phyloP scores from a whole-genome alignment of 2,888 invertebrate species.

The Mellilla xanthometata region DNA sequence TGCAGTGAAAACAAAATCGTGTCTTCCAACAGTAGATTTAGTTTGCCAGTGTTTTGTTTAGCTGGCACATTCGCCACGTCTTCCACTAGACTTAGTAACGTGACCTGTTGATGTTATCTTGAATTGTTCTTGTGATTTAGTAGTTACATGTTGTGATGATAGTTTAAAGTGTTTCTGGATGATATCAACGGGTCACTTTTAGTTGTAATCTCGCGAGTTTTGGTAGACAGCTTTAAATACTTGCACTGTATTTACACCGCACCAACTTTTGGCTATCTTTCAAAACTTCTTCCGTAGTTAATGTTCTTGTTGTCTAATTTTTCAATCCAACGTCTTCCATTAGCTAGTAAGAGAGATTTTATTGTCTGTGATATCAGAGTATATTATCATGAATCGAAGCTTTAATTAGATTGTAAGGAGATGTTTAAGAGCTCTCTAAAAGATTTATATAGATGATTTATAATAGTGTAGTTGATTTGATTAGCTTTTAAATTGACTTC shows the following conservation, averaged over 20 bases:
- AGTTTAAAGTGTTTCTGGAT: constrained; percentile 37
- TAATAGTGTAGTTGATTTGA: neutral
- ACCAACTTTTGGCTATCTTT: constrained; percentile 61
- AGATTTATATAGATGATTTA: constrained; percentile 22
- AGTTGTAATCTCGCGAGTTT: constrained; percentile 71
- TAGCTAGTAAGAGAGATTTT: constrained; percentile 56
- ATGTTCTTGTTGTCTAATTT: constrained; percentile 37
- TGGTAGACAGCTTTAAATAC: constrained; percentile 80
- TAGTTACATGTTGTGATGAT: constrained; percentile 42
- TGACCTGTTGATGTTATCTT: constrained; percentile 46
- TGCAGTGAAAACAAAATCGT: constrained; percentile 80
- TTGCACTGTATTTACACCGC: constrained; percentile 77
- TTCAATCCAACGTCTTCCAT: constrained; percentile 70
- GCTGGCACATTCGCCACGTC: constrained; percentile 57
- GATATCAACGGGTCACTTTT: constrained; percentile 52
- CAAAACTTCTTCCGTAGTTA: constrained; percentile 43
- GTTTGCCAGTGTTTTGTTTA: constrained; percentile 48
- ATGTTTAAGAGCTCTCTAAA: constrained; percentile 31
- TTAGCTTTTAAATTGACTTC: too few relatives aligned
- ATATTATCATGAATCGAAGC: constrained; percentile 37
- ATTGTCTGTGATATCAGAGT: constrained; percentile 66
- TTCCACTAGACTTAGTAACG: constrained; percentile 77
- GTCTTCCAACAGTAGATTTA: constrained; percentile 78
- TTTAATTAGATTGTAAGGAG: constrained; percentile 29
- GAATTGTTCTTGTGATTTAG: constrained; percentile 42